Percentiles rank a stretch among this genome's conserved stretches.
These are phyloP conservation scores for Nowickia ferox DNA, from an alignment of 2,888 invertebrate species.

Conservation along the genomic window DNA sequence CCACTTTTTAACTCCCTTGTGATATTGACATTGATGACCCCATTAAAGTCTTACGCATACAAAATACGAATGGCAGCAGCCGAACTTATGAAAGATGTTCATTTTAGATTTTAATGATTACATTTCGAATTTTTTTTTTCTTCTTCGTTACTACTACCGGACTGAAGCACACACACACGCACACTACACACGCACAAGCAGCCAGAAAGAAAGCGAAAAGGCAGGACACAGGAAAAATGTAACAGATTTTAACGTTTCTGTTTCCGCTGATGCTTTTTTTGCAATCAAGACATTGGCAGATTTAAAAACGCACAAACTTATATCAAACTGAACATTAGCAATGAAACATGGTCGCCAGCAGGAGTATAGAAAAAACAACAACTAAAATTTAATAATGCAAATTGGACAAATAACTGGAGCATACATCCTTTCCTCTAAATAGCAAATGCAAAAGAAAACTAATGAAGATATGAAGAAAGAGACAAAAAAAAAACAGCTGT, in stretches of 20 bases:
- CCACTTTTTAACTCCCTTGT: slow-evolving; percentile 24
- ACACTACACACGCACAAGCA: neutral
- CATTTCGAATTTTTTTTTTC: slow-evolving; percentile 49
- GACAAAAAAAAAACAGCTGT: slow-evolving; percentile 40
- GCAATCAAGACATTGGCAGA: neutral
- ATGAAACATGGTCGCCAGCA: slow-evolving; percentile 10
- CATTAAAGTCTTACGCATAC: slow-evolving; percentile 29
- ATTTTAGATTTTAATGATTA: slow-evolving; percentile 65
- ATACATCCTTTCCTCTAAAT: slow-evolving; percentile 49
- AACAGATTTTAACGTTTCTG: slow-evolving; percentile 51
- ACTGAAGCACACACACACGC: slow-evolving; percentile 6
- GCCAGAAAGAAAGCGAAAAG: too few species aligned
- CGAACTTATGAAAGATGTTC: slow-evolving; percentile 45
- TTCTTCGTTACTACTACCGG: slow-evolving; percentile 37
- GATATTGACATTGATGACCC: slow-evolving; percentile 60
- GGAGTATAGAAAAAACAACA: slow-evolving; percentile 21
- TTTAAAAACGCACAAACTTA: slow-evolving; percentile 10
- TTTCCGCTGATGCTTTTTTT: neutral
- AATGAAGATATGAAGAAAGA: slow-evolving; percentile 2
- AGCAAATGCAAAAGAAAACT: neutral
- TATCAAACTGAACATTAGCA: slow-evolving; percentile 20
- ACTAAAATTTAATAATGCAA: slow-evolving; percentile 70
- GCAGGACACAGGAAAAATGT: slow-evolving; percentile 59
- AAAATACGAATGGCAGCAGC: neutral
- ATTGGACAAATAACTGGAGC: slow-evolving; percentile 70